Evolutionary conservation across 2,113 vertebrate genomes (phyloP), one percentile per base, ranked within the genome.

Genomic region (Beaufortia kweichowensis): DNA sequence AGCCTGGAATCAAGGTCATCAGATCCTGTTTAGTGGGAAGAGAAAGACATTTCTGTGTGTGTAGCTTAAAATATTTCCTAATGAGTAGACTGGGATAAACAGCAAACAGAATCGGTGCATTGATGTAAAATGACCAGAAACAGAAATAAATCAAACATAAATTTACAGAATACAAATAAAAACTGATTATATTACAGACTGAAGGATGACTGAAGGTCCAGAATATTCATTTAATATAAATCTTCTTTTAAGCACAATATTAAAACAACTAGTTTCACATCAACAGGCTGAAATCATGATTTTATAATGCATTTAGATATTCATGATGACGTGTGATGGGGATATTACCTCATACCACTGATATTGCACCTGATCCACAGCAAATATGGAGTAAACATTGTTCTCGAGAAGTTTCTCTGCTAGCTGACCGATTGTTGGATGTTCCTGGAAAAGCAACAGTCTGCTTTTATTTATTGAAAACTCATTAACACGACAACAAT

Each of bases 301-400:
- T 12, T 23, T 43, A 19, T 26, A 43, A 65, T 24, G 0, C 8
- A 48, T 15, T 28, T 19, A 43, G 39, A 15, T 64, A 26, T 68
- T 35, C 9, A 7, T 35, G 4, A 4, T 15, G 4, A 17, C 24
- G 2, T 12, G 28, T 53, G 66, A 23, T 19, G 19, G 78, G 76
- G 84, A 69, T 46, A 84, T 90, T 95, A 99, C 97, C 96, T 98
- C 94, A 87, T 99, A 99, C 97, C 97, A 99, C 89, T 94, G 92
- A 91, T 95, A 96, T 79, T 95, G 94, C 80, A 91, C 91, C 87
- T 94, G 94, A 87, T 96, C 95, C 84, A 98, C 95, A 17, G 96
- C 97, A 85, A 99, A 98, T 79, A 99, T 93, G 74, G 95, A 94
- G 88, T 95, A 92, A 82, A 99, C 94, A 67, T 93, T 90, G 91